These are phyloP conservation scores for Syngnathus scovelli DNA, from an alignment of 2,113 vertebrate genomes.

Conservation along the genomic window DNA sequence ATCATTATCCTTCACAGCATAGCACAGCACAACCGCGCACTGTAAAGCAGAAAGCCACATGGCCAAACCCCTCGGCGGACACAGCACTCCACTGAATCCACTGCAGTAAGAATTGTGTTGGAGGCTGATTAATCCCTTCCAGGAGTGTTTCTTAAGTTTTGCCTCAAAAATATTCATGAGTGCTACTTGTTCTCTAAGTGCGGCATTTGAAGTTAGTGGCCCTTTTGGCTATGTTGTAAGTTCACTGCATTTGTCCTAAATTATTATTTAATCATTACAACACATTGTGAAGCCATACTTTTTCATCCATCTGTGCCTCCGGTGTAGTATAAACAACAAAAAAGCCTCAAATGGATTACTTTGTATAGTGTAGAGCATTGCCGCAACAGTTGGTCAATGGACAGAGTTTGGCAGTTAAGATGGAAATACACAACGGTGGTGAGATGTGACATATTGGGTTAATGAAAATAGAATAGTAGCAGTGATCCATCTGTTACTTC, in stretches of 20 bases:
- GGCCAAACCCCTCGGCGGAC: constrained; percentile 27
- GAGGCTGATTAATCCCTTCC: constrained; percentile 49
- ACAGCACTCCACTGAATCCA: constrained; percentile 25
- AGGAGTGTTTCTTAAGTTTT: constrained; percentile 23
- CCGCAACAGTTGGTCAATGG: constrained; percentile 15
- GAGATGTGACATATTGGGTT: constrained; percentile 28
- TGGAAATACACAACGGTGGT: constrained; percentile 14
- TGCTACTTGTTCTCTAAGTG: constrained; percentile 1
- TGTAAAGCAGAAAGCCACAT: constrained; percentile 21
- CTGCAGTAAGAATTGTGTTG: constrained; percentile 44
- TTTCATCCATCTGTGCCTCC: too few species aligned
- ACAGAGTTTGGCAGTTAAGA: constrained; percentile 14
- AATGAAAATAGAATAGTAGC: constrained; percentile 30
- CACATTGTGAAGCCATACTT: too few species aligned
- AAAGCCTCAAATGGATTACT: too few species aligned
- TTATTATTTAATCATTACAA: too few species aligned
- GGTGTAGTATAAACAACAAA: too few species aligned
- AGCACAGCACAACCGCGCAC: constrained; percentile 27
- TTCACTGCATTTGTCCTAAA: too few species aligned
- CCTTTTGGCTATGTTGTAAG: too few species aligned
- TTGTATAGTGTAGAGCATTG: not conserved
- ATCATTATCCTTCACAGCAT: constrained; percentile 68
- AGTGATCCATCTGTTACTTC: constrained; percentile 45
- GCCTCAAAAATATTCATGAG: constrained; percentile 6
- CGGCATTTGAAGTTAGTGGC: not conserved